Percentiles rank a stretch among this genome's conserved stretches.
phyloP scores from a whole-genome alignment of 2,888 invertebrate genomes.

The Epicampocera succincta region DNA sequence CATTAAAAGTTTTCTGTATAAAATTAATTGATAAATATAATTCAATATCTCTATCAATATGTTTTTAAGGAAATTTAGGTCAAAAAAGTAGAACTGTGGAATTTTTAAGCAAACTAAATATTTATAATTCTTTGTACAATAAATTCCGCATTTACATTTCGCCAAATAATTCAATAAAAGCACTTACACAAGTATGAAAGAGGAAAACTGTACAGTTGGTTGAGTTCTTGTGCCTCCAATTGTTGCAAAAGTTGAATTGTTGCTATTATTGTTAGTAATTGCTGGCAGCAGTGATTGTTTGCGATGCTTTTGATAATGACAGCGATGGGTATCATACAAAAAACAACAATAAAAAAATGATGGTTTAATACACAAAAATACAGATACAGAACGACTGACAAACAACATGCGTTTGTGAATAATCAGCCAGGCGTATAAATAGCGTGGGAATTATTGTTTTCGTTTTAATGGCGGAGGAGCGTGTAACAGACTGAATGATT shows the following conservation, averaged over 20 bases:
- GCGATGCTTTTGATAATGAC: slow-evolving; percentile 42
- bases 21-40: too few species aligned
- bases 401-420: slow-evolving; percentile 61
- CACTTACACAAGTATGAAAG: not conserved
- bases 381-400: slow-evolving; percentile 20
- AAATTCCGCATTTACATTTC: too few species aligned
- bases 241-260: not conserved
- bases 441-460: slow-evolving; percentile 76
- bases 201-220: too few species aligned
- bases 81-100: too few species aligned
- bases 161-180: not conserved
- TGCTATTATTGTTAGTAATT: slow-evolving; percentile 11
- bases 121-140: too few species aligned
- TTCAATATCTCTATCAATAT: too few species aligned
- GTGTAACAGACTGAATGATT: slow-evolving; percentile 55
- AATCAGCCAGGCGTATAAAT: slow-evolving; percentile 77
- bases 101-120: too few species aligned
- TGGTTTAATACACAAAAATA: slow-evolving; percentile 14
- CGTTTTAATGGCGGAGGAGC: slow-evolving; percentile 54
- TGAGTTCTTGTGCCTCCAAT: not conserved
- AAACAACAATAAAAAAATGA: slow-evolving; percentile 6
- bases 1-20: too few species aligned
- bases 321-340: slow-evolving; percentile 16
- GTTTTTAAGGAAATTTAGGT: too few species aligned
- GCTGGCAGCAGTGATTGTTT: slow-evolving; percentile 34